Base-by-base conservation (phyloP, 2,797 vertebrate species). In the Aulostomus chinensis region DNA sequence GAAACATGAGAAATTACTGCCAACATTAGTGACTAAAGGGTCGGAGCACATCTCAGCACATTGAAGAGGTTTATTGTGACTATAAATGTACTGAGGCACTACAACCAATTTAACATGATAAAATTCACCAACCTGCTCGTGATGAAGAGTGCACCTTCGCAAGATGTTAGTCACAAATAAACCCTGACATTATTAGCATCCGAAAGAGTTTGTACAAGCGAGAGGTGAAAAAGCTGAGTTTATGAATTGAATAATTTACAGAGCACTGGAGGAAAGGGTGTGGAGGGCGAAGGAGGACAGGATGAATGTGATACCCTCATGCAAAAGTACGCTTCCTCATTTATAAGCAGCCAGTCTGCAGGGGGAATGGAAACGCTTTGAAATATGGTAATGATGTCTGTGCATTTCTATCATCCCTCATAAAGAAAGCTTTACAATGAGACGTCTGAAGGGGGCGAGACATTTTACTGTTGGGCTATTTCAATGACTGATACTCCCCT, bases 401-500 rank as follows among this genome's bases (percentile, higher is more conserved):
- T 63, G 58, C 43, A 38, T 78, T 72, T 68, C 43, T 72, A 38
- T 60, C 66, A 77, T 74, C 45, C 20, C 34, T 68, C 51, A 71
- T 68, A 54, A 78, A 80, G 53, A 75, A 83, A 65, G 48, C 35
- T 64, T 76, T 63, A 72, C 55, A 73, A 75, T 58, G 67, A 62
- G 59, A 73, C 51, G 58, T 76, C 72, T 65, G 50, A 74, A 80
- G 70, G 47, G 59, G 67, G 66, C 52, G 50, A 62, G 64, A 64
- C 54, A 28, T 76, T 78, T 81, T 70, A 73, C 47, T 71, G 66
- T 58, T 41, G 50, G 62, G 40, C 64, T 64, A 50, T 81, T 85
- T 68, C 43, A 46, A 63, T 83, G 72, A 86, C 58, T 76, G 74
- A 88, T 83, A 34, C 33, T 68, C 76, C 59, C 57, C 32, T 25